phyloP scores from a whole-genome alignment of 2,797 vertebrate genomes.

The Zenarchopterus dispar region DNA sequence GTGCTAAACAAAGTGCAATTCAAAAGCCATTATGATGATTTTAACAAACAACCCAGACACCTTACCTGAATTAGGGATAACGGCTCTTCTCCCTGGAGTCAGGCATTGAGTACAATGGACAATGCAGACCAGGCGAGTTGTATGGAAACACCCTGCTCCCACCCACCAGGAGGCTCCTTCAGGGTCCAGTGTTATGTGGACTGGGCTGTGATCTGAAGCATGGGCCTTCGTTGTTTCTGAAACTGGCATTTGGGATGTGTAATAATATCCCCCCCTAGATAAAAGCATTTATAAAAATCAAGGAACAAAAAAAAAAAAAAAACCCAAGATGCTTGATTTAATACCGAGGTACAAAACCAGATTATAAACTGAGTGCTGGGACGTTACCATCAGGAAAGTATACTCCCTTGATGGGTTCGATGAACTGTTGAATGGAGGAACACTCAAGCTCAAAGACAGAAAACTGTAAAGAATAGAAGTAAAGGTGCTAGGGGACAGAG shows the following conservation, averaged over 20 bases:
- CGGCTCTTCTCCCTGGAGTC: too few species aligned
- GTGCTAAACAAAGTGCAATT: too few species aligned
- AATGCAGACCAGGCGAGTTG: too few species aligned
- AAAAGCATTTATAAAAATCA: slow-evolving; percentile 57
- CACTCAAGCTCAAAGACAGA: slow-evolving; percentile 26
- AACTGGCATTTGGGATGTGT: slow-evolving; percentile 47
- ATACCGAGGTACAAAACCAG: slow-evolving; percentile 68
- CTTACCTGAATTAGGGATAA: too few species aligned
- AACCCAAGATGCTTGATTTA: slow-evolving; percentile 66
- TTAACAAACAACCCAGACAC: too few species aligned
- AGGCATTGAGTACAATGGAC: too few species aligned
- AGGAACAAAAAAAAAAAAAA: slow-evolving; percentile 78
- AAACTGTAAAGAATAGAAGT: slow-evolving; percentile 24
- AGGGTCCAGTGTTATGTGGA: too few species aligned
- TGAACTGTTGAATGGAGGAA: slow-evolving; percentile 48
- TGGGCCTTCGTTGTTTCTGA: slow-evolving; percentile 70
- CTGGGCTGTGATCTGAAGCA: slow-evolving; percentile 37
- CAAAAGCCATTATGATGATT: too few species aligned
- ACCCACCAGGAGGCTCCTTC: too few species aligned
- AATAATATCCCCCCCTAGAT: slow-evolving; percentile 66
- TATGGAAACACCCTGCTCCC: too few species aligned
- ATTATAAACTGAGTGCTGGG: slow-evolving; percentile 68
- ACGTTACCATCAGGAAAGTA: slow-evolving; percentile 51
- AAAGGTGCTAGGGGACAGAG: slow-evolving; percentile 39
- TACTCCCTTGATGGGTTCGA: slow-evolving; percentile 29